These are phyloP conservation scores for Heloderma charlesbogerti DNA, from an alignment of 2,113 vertebrate species.

Conservation along the genomic window DNA sequence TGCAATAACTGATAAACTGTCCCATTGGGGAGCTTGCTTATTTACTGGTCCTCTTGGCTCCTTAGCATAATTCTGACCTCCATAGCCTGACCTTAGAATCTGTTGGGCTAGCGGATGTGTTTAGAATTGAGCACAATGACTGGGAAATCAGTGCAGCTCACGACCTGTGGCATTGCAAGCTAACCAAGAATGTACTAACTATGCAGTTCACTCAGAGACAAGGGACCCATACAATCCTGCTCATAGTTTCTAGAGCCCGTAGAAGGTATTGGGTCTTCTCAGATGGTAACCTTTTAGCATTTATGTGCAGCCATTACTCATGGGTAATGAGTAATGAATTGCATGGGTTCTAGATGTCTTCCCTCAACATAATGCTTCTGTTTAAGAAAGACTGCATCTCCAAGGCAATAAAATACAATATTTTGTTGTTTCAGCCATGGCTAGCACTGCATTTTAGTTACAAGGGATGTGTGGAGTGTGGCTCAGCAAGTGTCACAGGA, in stretches of 20 bases:
- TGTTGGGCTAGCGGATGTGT: background rate
- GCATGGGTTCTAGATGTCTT: background rate
- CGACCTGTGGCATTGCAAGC: background rate
- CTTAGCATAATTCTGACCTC: background rate
- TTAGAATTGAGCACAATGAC: background rate
- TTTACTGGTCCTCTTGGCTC: background rate
- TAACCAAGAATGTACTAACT: background rate
- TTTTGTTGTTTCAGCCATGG: background rate
- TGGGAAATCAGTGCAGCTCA: background rate
- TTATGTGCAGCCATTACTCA: background rate
- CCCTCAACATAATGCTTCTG: background rate
- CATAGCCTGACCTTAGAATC: background rate
- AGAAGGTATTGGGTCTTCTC: background rate
- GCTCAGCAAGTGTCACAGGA: background rate
- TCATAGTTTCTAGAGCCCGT: background rate
- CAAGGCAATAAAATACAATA: background rate
- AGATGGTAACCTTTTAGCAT: background rate
- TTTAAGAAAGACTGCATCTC: background rate
- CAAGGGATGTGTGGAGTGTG: too few species aligned
- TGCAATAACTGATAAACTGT: background rate
- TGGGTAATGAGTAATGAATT: too few species aligned
- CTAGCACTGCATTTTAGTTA: background rate
- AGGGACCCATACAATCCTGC: background rate
- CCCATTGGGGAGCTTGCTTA: background rate
- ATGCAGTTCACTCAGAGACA: background rate